Percentiles rank a stretch among this genome's conserved stretches.
phyloP scores from a whole-genome alignment of 2,888 invertebrate genomes.

The Elgonia sp. region DNA sequence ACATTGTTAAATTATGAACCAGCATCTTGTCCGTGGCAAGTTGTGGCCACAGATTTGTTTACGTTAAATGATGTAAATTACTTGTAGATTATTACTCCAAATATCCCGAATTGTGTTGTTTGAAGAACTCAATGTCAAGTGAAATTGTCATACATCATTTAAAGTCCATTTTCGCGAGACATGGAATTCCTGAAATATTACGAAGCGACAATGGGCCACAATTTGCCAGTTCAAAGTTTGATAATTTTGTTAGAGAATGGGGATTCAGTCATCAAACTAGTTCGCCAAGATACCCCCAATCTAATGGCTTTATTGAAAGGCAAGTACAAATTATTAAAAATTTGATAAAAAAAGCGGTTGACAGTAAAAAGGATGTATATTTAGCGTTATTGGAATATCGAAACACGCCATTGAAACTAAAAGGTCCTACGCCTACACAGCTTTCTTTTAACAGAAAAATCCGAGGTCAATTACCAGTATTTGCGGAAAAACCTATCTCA shows the following conservation, averaged over 20 bases:
- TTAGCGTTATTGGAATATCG: conserved; percentile 70
- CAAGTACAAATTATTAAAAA: no score
- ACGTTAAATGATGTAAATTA: conserved; percentile 71
- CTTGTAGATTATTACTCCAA: conserved; percentile 77
- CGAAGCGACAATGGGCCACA: conserved; percentile 74
- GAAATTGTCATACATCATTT: conserved; percentile 31
- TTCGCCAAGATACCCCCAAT: conserved; percentile 55
- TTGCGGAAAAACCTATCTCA: no score
- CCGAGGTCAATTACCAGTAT: neutral
- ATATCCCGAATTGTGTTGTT: conserved; percentile 8
- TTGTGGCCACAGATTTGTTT: conserved; percentile 77
- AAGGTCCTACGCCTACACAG: conserved; percentile 57
- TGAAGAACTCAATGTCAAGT: neutral
- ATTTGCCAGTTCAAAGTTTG: conserved; percentile 52
- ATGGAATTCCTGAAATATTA: conserved; percentile 74
- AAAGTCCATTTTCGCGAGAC: conserved; percentile 76
- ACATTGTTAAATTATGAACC: conserved; percentile 71
- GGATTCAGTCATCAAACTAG: conserved; percentile 72
- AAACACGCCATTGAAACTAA: conserved; percentile 63
- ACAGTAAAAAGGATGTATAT: conserved; percentile 56
- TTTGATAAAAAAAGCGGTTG: conserved; percentile 63
- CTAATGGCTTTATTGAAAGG: conserved; percentile 69
- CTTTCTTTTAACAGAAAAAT: neutral
- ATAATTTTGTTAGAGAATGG: conserved; percentile 73
- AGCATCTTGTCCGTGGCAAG: conserved; percentile 77